Evolutionary conservation across 2,797 vertebrate species (phyloP).

Genomic region (Acipenser oxyrinchus): DNA sequence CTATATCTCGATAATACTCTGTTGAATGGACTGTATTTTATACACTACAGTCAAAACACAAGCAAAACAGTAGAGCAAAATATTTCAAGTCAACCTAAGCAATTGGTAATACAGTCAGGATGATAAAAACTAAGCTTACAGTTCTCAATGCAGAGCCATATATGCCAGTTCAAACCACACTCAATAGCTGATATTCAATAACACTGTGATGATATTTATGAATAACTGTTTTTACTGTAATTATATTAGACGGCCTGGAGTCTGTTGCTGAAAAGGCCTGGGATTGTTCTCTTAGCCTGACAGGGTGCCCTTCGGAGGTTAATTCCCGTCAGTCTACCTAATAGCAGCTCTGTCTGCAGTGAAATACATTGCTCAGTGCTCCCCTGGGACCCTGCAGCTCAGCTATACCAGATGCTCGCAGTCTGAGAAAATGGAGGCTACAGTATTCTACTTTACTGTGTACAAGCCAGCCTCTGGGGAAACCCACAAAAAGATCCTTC

Average conservation of each 20-base stretch:
- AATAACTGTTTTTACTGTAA: no score
- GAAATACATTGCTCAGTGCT: slow-evolving; percentile 8
- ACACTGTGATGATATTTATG: no score
- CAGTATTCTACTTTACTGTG: background rate
- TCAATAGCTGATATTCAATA: no score
- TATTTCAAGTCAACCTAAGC: no score
- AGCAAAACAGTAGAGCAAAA: no score
- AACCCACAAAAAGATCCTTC: background rate
- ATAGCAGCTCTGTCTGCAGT: background rate
- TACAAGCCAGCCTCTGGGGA: slow-evolving; percentile 1
- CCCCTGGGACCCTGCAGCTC: slow-evolving; percentile 7
- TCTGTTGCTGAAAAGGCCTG: background rate
- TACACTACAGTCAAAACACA: no score
- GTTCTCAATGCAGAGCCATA: no score
- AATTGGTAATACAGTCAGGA: no score
- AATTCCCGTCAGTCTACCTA: slow-evolving; percentile 4
- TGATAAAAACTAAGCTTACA: no score
- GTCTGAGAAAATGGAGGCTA: slow-evolving; percentile 1
- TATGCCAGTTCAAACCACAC: no score
- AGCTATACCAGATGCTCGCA: slow-evolving; percentile 15
- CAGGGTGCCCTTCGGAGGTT: slow-evolving; percentile 3
- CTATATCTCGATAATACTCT: no score
- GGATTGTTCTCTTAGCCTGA: background rate
- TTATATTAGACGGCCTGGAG: background rate
- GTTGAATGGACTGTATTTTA: no score